phyloP scores from a whole-genome alignment of 2,888 invertebrate species.

The Meloe dianella region DNA sequence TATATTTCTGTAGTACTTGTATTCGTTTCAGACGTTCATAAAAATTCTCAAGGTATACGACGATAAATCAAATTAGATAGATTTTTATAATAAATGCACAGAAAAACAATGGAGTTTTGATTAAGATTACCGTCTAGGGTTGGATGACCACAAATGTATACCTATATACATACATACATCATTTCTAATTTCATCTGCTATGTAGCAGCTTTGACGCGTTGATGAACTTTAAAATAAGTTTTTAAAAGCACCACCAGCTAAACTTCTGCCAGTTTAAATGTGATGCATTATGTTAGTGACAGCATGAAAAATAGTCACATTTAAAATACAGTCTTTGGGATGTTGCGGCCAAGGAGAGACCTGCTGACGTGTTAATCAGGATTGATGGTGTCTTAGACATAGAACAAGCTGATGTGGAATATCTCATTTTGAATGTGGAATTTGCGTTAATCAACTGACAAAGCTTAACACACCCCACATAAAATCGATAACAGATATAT shows the following conservation, averaged over 20 bases:
- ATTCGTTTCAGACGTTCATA: constrained; percentile 34
- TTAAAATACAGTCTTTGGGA: constrained; percentile 41
- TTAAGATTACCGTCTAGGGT: neutral
- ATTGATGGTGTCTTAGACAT: constrained; percentile 44
- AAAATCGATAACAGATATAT: too few relatives aligned
- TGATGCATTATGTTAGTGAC: constrained; percentile 52
- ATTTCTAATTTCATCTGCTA: constrained; percentile 26
- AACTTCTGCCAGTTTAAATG: constrained; percentile 42
- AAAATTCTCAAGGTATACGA: constrained; percentile 30
- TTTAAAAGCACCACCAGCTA: constrained; percentile 39
- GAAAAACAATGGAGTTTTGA: too few relatives aligned
- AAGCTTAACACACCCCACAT: neutral
- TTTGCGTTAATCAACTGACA: neutral
- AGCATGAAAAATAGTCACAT: constrained; percentile 56
- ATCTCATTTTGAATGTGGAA: neutral
- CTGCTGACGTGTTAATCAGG: constrained; percentile 52
- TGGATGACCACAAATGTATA: constrained; percentile 15
- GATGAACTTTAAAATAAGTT: constrained; percentile 47
- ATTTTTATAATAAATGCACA: too few relatives aligned
- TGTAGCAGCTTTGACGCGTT: constrained; percentile 27
- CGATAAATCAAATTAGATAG: neutral
- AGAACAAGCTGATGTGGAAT: constrained; percentile 16
- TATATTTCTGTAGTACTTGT: constrained; percentile 44
- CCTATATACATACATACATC: constrained; percentile 18
- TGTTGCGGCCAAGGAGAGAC: constrained; percentile 42